Conservation (phyloP, 2,797 vertebrate genomes). For the Clamator glandarius region DNA sequence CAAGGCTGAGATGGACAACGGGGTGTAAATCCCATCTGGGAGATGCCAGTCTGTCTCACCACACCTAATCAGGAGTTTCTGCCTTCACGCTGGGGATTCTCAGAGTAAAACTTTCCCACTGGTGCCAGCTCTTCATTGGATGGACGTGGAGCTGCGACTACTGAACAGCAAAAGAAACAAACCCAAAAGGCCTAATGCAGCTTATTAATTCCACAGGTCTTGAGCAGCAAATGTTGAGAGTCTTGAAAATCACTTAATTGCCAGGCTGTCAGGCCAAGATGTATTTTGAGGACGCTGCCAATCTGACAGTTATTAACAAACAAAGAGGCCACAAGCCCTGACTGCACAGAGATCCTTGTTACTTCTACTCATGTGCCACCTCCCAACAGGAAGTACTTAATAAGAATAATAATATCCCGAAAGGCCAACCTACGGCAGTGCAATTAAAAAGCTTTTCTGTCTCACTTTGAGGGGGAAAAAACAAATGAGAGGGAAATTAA, state of each 20-base stretch:
- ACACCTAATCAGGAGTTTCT: neutral
- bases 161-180: neutral
- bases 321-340: constrained; percentile 77
- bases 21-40: neutral
- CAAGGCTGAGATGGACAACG: neutral
- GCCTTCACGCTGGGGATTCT: neutral
- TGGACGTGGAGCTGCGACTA: neutral
- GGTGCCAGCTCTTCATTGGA: neutral
- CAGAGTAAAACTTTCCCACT: neutral
- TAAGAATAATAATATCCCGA: constrained; percentile 90
- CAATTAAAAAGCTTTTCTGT: constrained; percentile 88
- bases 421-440: constrained; percentile 83
- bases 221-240: neutral
- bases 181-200: neutral
- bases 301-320: constrained; percentile 67
- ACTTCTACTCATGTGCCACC: constrained; percentile 78
- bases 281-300: constrained; percentile 51
- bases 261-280: constrained; percentile 31
- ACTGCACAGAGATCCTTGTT: constrained; percentile 73
- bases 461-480: constrained; percentile 64
- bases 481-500: constrained; percentile 75
- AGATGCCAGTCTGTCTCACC: neutral
- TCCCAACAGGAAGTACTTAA: constrained; percentile 90
- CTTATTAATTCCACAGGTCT: constrained; percentile 54
- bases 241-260: constrained; percentile 45